Evolutionary conservation across 2,888 invertebrate genomes (phyloP), one percentile per base, ranked within the genome.

Genomic region (Lysandra bellargus): DNA sequence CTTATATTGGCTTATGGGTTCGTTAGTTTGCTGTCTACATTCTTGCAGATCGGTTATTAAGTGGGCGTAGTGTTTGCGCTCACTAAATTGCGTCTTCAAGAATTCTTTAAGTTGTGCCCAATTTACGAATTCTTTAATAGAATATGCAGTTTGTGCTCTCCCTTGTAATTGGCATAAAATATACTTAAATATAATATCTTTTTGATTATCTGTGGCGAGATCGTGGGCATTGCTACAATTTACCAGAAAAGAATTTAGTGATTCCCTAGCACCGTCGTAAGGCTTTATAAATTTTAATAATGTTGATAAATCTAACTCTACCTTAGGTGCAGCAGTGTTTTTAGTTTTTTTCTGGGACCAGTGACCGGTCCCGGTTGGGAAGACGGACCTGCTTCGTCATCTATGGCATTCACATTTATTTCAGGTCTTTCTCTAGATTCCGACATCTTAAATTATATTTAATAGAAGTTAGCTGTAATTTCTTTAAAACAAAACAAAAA

Each of bases 1-100:
- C 81, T 61, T 6, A 80, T 78, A 86, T 30, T 84, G 84, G 57
- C 80, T 83, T 0, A 85, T 84, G 0, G 77, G 78, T 78, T 86
- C 85, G 1, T 77, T 79, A 0, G 57, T 12, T 4, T 3, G 4
- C 57, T 85, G 85, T 61, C 23, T 74, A n/a, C 74, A 74, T 44
- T 44, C 75, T 23, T 75, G 75, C 2, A 75, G 7, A 12, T 75
- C 49, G 3, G 75, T 49, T 2, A 75, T 23, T 12, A 75, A 7
- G 44, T 74, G 44, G 3, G 74, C 75, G 30, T 75, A 75, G 3
- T 75, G 75, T 9, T 75, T 74, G 44, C 60, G 53, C 53, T 53
- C 53, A 53, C 53, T 14, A 12, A 53, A 53, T 53, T 53, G 53
- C 3, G 53, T 74, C n/a, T 74, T 74, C 1, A 74, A 17, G 4